Base-by-base conservation (phyloP, 2,888 invertebrate species). In the Patella pellucida region DNA sequence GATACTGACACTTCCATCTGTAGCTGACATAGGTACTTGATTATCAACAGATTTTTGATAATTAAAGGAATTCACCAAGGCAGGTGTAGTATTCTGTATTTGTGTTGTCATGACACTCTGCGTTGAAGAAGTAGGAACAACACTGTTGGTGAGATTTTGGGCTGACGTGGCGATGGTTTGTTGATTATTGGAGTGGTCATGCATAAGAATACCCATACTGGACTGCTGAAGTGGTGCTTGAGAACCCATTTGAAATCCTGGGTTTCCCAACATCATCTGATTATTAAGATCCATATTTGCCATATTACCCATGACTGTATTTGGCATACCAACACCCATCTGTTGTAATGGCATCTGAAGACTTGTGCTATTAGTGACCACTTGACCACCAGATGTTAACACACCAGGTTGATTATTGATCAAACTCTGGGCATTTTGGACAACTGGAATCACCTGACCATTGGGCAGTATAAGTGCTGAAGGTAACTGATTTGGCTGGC, bases 361-460 rank as follows among this genome's bases (percentile, higher is more conserved):
- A 51, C 50, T 62, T 23, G 62, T 62, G 15, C 31, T 51, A 27
- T 68, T 73, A 27, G 71, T 56, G 9, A 74, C 54, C 19, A 73
- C 52, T 7, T 73, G 73, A 52, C 68, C 68, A 52, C 41, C 54
- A 3, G 51, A 62, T 41, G 52, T 73, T 12, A 73, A 41, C 11
- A 62, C 62, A 4, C 80, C 79, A 14, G 76, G 69, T 62, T 80
- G 76, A 68, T 83, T 83, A 54, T 80, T 79, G n/a, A 79, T 76
- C 16, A 88, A 74, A 41, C 84, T 80, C 52, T 87, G 85, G 15
- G 91, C 89, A 77, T 91, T 90, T 9, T 89, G 89, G 16, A 91
- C 91, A 56, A 91, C 91, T 4, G 91, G 91, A 67, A 91, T 88
- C 9, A 91, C 88, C 74, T 91, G 91, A 62, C 91, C 91, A 79